Conservation (phyloP, 1,140 invertebrate species). For the Antheraea mylitta region DNA sequence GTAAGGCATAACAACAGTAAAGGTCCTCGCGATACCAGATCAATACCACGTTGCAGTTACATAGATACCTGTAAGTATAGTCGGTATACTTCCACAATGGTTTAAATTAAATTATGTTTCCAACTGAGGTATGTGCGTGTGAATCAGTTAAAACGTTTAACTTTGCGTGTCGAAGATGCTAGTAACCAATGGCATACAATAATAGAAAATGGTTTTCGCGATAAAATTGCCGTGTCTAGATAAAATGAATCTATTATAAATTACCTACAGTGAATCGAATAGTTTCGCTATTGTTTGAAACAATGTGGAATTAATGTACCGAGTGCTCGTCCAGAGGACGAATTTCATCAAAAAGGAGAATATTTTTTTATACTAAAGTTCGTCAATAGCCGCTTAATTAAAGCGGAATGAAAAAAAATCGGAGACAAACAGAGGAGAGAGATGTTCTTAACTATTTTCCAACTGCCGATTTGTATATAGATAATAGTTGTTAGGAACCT, state of each 20-base stretch:
- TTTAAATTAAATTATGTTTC: slow-evolving; percentile 4
- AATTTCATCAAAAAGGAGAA: too few relatives aligned
- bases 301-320: too few relatives aligned
- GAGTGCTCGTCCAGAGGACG: too few relatives aligned
- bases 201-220: background rate
- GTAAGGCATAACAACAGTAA: background rate
- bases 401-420: too few relatives aligned
- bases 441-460: too few relatives aligned
- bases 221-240: background rate
- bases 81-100: background rate
- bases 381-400: too few relatives aligned
- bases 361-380: too few relatives aligned
- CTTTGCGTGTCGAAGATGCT: background rate
- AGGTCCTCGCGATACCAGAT: slow-evolving; percentile 20
- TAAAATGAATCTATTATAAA: background rate
- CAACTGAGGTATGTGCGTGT: background rate
- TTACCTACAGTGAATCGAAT: background rate
- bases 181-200: background rate
- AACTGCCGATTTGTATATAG: too few relatives aligned
- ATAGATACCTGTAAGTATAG: slow-evolving; percentile 4
- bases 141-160: background rate
- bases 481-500: too few relatives aligned
- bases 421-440: too few relatives aligned
- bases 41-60: slow-evolving; percentile 18
- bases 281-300: background rate